Base-by-base conservation (phyloP, 2,797 vertebrate genomes). In the Myotis findleyi region DNA sequence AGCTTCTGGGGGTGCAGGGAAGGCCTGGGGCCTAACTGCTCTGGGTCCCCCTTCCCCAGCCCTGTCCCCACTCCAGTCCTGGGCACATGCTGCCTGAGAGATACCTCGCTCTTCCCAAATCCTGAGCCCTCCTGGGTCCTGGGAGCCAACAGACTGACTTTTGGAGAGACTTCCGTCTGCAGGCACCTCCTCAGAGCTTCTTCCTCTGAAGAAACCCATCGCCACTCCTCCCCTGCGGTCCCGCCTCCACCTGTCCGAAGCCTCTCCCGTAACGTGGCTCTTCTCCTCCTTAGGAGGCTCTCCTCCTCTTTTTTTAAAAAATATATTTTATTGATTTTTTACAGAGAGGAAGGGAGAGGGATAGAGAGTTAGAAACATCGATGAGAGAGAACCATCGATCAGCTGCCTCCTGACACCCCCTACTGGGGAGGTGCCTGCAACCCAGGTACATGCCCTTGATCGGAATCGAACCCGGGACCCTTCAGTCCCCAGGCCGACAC, bases 201-300 rank as follows among this genome's bases (percentile, higher is more conserved):
- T 11, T 69, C 51, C 69, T 62, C 38, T 38, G 5, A 38, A 14
- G 76, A 30, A 64, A 36, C 6, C 23, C 33, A 2, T 72, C 36
- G 6, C 59, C 62, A 5, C 38, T 27, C 68, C 44, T 36, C 36
- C 36, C 47, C 59, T 68, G 62, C 87, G 49, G 33, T 38, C 83
- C 33, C 6, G 36, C 85, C 89, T 57, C 64, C 41, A n/a, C 47
- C 53, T 23, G 27, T 16, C 4, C 47, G 66, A 47, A 30, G 7
- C 4, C 33, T 30, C 13, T 41, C 33, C 0, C n/a, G 57, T 20
- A 2, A 16, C 9, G 36, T 10, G 62, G 4, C 41, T 49, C 69
- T 21, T 25, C 41, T 55, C 36, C 0, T n/a, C 23, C n/a, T 2
- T 3, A 27, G 51, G 51, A 10, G 27, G 5, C 30, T 5, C 1